Conservation (phyloP, 2,888 invertebrate species). For the Latrodectus hesperus region DNA sequence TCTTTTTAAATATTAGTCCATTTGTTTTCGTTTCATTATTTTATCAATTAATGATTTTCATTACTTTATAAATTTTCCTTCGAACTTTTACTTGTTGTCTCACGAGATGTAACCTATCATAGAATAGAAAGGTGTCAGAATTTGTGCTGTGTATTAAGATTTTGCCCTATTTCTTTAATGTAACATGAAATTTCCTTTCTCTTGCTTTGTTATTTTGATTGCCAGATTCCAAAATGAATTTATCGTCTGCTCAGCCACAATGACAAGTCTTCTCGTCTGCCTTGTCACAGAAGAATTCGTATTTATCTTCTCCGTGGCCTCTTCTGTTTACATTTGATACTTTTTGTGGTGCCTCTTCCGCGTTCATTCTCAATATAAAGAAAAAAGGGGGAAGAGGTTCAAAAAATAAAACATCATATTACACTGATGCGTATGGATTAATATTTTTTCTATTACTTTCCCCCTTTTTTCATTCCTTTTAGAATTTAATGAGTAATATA, state of each 20-base stretch:
- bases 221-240: neutral
- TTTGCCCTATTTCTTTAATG: too few relatives aligned
- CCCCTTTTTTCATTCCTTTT: neutral
- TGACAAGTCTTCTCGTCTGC: neutral
- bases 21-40: too few relatives aligned
- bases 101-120: too few relatives aligned
- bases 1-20: too few relatives aligned
- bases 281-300: neutral
- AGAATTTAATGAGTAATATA: neutral
- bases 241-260: neutral
- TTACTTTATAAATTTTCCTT: too few relatives aligned
- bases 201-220: too few relatives aligned
- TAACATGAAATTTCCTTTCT: too few relatives aligned
- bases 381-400: neutral
- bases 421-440: too few relatives aligned
- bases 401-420: neutral
- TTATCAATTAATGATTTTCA: too few relatives aligned
- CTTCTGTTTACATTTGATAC: constrained; percentile 1
- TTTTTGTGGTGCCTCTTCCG: neutral
- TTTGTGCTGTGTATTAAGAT: too few relatives aligned
- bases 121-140: too few relatives aligned
- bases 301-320: neutral
- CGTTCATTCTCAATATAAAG: neutral
- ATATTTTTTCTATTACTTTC: neutral
- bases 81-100: too few relatives aligned